Conservation (phyloP, 1,140 invertebrate species). For the Tetranychus cinnabarinus region DNA sequence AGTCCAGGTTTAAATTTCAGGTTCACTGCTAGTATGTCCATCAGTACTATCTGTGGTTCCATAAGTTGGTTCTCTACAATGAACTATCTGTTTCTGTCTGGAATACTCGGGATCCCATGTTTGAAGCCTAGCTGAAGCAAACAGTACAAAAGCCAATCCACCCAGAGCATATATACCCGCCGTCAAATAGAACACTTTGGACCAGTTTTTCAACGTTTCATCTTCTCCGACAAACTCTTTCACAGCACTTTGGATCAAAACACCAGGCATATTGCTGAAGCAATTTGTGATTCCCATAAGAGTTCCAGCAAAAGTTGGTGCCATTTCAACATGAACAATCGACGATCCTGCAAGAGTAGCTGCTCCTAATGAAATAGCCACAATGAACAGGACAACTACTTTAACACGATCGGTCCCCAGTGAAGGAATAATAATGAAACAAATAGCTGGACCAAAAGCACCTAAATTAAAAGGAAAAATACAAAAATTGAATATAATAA, state of each 20-base stretch:
- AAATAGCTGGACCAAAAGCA: conserved; percentile 36
- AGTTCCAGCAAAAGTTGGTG: conserved; percentile 12
- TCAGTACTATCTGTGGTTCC: too few species aligned
- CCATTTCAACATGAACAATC: conserved; percentile 11
- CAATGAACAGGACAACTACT: conserved; percentile 25
- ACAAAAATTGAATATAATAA: background rate
- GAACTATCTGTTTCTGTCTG: too few species aligned
- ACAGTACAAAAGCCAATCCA: conserved; percentile 37
- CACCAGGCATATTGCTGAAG: conserved; percentile 16
- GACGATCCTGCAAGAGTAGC: conserved; percentile 20
- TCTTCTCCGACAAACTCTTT: conserved; percentile 11
- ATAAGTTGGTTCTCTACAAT: too few species aligned
- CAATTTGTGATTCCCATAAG: conserved; percentile 18
- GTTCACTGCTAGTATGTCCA: too few species aligned
- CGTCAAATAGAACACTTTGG: conserved; percentile 55
- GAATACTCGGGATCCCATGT: conserved; percentile 5
- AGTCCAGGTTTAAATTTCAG: too few species aligned
- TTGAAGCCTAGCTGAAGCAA: conserved; percentile 12
- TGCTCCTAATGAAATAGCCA: conserved; percentile 36
- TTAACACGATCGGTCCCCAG: background rate
- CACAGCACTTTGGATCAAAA: conserved; percentile 14
- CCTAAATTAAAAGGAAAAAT: background rate
- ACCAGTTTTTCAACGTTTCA: conserved; percentile 55
- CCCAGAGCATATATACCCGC: conserved; percentile 45
- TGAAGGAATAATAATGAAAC: conserved; percentile 17